These are phyloP conservation scores for Euwallacea fornicatus DNA, from an alignment of 1,140 invertebrate species.

Conservation along the genomic window DNA sequence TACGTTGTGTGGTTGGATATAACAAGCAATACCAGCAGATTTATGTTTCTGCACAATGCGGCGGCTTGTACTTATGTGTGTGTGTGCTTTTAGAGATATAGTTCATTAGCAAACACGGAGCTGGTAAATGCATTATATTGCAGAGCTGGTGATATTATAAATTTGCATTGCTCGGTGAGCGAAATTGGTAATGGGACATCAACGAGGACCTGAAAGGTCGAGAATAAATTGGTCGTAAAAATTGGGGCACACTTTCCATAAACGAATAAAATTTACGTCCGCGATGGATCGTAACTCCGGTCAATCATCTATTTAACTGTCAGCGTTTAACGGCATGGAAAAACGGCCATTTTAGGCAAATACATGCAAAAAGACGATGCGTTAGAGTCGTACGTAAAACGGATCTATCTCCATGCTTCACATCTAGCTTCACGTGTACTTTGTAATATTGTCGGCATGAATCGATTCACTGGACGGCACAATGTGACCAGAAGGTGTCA, in stretches of 20 bases:
- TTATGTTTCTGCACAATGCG: slow-evolving; percentile 35
- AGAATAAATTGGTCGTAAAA: not conserved
- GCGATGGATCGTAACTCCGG: slow-evolving; percentile 17
- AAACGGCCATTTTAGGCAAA: slow-evolving; percentile 28
- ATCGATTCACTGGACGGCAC: slow-evolving; percentile 35
- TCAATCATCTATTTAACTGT: slow-evolving; percentile 32
- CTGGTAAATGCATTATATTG: slow-evolving; percentile 29
- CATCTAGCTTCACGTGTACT: slow-evolving; percentile 32
- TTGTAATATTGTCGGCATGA: slow-evolving; percentile 35
- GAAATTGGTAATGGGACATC: no score
- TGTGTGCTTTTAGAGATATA: slow-evolving; percentile 35
- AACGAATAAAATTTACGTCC: slow-evolving; percentile 9
- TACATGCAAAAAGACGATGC: slow-evolving; percentile 16
- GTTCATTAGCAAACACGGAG: slow-evolving; percentile 33
- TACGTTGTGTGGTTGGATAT: slow-evolving; percentile 33
- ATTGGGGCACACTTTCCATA: slow-evolving; percentile 14
- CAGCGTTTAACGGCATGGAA: slow-evolving; percentile 6
- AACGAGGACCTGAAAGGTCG: no score
- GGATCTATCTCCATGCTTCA: slow-evolving; percentile 28
- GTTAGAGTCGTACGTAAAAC: slow-evolving; percentile 29
- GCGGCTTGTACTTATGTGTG: slow-evolving; percentile 35
- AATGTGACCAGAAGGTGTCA: slow-evolving; percentile 35
- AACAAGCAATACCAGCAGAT: slow-evolving; percentile 39
- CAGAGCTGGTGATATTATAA: not conserved
- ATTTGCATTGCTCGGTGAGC: not conserved